A percentile compares a stretch with the other conserved stretches of the same genome.
Conservation (phyloP, 2,797 vertebrate species). For the Chloroceryle inda region DNA sequence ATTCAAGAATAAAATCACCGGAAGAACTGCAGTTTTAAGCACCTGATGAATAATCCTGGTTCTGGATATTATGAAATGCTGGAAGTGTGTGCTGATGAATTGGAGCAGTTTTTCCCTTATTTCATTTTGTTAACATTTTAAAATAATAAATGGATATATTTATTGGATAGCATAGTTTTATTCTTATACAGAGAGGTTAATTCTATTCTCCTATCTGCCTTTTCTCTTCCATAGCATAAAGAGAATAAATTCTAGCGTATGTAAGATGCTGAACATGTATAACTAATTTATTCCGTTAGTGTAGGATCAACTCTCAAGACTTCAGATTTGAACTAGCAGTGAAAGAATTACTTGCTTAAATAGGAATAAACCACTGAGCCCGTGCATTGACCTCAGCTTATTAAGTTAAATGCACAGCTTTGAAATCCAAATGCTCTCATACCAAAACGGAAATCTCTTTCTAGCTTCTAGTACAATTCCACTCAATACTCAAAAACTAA, state of each 20-base stretch:
- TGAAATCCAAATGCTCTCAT: neutral
- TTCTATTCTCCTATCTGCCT: neutral
- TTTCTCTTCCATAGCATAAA: neutral
- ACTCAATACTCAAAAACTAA: neutral
- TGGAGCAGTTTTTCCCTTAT: neutral
- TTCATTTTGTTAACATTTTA: neutral
- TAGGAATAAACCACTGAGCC: neutral
- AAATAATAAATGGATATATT: neutral
- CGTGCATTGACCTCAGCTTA: neutral
- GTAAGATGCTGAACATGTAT: neutral
- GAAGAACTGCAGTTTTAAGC: neutral
- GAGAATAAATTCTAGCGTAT: neutral
- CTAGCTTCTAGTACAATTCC: neutral
- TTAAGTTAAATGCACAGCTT: constrained; percentile 20
- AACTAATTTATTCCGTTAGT: neutral
- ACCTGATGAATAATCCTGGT: neutral
- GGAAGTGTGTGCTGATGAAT: neutral
- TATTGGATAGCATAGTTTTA: neutral
- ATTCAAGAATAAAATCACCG: neutral
- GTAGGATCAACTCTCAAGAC: neutral
- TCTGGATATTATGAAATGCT: neutral
- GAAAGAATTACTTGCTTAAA: neutral
- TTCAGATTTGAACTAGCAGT: neutral
- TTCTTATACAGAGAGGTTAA: neutral
- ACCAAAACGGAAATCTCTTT: neutral